Conservation (phyloP, 2,113 vertebrate species). For the Pseudolaguvia tuberculata region DNA sequence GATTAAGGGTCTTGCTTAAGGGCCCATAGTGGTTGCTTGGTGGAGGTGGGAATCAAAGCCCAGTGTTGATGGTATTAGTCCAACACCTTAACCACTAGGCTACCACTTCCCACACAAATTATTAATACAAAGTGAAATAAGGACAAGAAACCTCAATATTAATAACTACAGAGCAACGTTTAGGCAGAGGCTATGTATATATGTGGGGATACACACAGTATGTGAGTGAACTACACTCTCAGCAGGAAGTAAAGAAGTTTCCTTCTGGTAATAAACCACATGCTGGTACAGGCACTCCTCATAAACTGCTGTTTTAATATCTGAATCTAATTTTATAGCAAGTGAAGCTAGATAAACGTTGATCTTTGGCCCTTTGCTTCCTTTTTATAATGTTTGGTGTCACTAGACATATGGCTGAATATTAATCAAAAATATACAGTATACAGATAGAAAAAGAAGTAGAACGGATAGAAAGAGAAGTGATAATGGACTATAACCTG, state of each 20-base stretch:
- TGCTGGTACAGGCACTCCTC: constrained; percentile 1
- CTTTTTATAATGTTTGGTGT: background rate
- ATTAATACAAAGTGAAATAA: too few relatives aligned
- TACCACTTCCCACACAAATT: too few relatives aligned
- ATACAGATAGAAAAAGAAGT: background rate
- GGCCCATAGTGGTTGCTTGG: too few relatives aligned
- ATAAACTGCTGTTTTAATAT: constrained; percentile 28
- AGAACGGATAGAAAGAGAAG: constrained; percentile 7
- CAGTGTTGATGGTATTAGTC: too few relatives aligned
- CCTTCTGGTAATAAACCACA: constrained; percentile 1
- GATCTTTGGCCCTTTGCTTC: background rate
- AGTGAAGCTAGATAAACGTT: background rate
- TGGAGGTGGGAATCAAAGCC: too few relatives aligned
- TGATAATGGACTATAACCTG: constrained; percentile 15
- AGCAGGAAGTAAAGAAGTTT: background rate
- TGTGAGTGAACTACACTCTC: background rate
- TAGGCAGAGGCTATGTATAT: background rate
- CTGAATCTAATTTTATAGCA: background rate
- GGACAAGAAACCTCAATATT: too few relatives aligned
- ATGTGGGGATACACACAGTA: too few relatives aligned
- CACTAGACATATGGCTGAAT: background rate
- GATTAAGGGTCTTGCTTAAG: too few relatives aligned
- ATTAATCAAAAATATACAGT: constrained; percentile 5
- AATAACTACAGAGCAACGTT: too few relatives aligned
- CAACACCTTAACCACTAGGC: too few relatives aligned